Evolutionary conservation across 2,888 invertebrate genomes (phyloP).

Genomic region (Limnephilus rhombicus): DNA sequence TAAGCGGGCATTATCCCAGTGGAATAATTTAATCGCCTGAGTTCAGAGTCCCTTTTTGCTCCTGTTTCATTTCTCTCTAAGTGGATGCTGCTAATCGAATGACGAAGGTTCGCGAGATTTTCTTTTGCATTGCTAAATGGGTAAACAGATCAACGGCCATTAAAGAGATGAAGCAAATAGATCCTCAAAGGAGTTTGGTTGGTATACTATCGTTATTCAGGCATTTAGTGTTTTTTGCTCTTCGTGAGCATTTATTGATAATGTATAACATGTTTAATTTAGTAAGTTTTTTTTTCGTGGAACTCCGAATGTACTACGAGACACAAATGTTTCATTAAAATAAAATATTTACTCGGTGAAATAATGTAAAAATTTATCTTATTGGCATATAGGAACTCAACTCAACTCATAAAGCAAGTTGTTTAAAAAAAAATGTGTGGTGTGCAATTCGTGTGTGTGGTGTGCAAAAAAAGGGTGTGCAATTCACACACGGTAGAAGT

Average conservation of each 20-base stretch:
- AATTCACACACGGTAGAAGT: too few relatives aligned
- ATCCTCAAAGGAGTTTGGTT: neutral
- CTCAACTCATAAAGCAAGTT: too few relatives aligned
- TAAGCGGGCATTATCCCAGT: neutral
- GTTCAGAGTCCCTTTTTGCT: neutral
- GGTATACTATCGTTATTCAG: neutral
- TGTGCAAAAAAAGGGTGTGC: too few relatives aligned
- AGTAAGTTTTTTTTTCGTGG: neutral
- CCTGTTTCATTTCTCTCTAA: neutral
- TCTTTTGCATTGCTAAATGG: slow-evolving; percentile 19
- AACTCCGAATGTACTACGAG: neutral
- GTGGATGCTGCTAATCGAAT: slow-evolving; percentile 31
- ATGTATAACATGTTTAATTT: neutral
- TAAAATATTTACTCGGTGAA: neutral
- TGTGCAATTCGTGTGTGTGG: too few relatives aligned
- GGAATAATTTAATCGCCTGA: neutral
- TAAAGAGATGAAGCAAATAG: slow-evolving; percentile 1
- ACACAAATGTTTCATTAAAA: neutral
- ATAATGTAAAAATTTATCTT: too few relatives aligned
- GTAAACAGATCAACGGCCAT: slow-evolving; percentile 24
- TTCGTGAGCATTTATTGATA: neutral
- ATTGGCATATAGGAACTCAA: too few relatives aligned
- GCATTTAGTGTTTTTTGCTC: neutral
- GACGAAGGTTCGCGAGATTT: slow-evolving; percentile 7
- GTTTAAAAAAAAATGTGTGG: too few relatives aligned